Conservation (phyloP, 2,113 vertebrate species). For the Bagarius yarrelli region DNA sequence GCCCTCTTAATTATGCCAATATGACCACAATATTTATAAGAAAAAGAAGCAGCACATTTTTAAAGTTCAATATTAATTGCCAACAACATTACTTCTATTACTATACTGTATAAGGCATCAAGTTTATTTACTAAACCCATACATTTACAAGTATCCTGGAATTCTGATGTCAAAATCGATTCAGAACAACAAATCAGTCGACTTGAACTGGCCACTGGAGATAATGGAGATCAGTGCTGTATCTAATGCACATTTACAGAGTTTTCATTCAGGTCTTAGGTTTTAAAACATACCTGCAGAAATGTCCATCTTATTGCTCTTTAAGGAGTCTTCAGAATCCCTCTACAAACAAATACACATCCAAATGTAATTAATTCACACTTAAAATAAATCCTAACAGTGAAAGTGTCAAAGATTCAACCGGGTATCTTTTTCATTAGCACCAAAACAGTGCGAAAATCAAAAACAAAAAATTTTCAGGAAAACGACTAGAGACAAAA, state of each 20-base stretch:
- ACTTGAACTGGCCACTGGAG: neutral
- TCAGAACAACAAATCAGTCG: neutral
- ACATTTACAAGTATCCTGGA: neutral
- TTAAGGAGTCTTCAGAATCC: conserved; percentile 90
- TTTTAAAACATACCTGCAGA: conserved; percentile 71
- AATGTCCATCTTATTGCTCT: conserved; percentile 87
- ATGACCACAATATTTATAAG: neutral
- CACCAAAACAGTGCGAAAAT: no score
- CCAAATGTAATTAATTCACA: neutral
- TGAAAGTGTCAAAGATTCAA: no score
- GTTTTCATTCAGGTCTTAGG: no score
- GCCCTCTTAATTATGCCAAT: neutral
- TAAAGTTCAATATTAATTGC: neutral
- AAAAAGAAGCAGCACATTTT: neutral
- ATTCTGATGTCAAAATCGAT: neutral
- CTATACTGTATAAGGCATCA: neutral
- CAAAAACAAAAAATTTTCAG: no score
- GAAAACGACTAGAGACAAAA: neutral
- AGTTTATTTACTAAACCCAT: neutral
- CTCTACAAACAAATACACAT: conserved; percentile 71
- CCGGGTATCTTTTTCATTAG: no score
- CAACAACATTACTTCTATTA: neutral
- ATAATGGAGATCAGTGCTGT: neutral
- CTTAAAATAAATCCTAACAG: neutral
- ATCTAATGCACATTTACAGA: no score